These are phyloP conservation scores for Microplitis deprimator DNA, from an alignment of 2,888 invertebrate genomes.

Conservation along the genomic window DNA sequence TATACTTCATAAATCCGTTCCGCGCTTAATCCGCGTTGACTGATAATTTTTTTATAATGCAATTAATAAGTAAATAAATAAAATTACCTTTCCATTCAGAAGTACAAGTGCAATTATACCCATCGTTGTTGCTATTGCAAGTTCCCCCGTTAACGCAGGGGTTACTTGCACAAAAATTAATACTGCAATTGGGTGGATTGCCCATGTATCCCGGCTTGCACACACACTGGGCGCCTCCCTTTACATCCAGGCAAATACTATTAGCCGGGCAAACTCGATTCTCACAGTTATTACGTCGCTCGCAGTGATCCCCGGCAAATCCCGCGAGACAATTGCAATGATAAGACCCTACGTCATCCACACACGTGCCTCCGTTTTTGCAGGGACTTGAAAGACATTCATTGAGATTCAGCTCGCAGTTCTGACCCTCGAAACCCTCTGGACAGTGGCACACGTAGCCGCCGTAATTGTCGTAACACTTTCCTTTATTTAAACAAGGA, in stretches of 20 bases:
- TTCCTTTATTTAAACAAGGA: constrained; percentile 82
- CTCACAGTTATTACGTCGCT: constrained; percentile 72
- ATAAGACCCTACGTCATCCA: constrained; percentile 75
- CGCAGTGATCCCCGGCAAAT: constrained; percentile 74
- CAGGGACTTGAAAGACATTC: constrained; percentile 78
- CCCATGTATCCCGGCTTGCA: constrained; percentile 77
- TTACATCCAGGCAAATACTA: constrained; percentile 78
- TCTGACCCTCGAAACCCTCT: constrained; percentile 84
- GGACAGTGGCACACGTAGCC: constrained; percentile 85
- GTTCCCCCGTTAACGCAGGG: constrained; percentile 84
- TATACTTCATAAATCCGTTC: too few species aligned
- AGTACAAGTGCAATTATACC: constrained; percentile 81
- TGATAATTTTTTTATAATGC: neutral
- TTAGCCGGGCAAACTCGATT: constrained; percentile 76
- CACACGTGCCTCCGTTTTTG: constrained; percentile 75
- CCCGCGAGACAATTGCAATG: constrained; percentile 75
- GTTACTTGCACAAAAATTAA: constrained; percentile 77
- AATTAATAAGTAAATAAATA: neutral
- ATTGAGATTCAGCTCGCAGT: constrained; percentile 79
- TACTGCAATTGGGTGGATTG: constrained; percentile 71
- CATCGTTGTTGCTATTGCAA: constrained; percentile 75
- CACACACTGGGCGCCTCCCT: constrained; percentile 74
- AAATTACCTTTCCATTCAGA: constrained; percentile 80
- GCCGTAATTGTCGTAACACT: constrained; percentile 88
- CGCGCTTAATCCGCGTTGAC: neutral